Evolutionary conservation across 2,888 invertebrate genomes (phyloP).

Genomic region (Erebia epiphron): DNA sequence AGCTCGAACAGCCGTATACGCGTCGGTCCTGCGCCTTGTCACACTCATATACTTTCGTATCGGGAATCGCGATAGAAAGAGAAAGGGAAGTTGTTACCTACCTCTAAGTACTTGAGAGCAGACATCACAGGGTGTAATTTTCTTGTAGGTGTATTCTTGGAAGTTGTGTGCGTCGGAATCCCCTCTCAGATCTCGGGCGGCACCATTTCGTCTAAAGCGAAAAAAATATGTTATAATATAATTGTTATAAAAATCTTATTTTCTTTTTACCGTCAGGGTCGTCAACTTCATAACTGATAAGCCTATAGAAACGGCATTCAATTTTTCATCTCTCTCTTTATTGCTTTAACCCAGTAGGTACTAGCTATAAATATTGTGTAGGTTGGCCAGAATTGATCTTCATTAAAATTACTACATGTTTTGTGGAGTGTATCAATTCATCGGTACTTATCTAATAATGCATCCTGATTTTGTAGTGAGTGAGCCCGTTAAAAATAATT

Average conservation of each 20-base stretch:
- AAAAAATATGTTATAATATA: conserved; percentile 4
- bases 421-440: no score
- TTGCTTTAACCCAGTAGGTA: neutral
- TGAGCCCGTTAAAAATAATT: no score
- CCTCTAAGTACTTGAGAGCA: conserved; percentile 96
- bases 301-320: neutral
- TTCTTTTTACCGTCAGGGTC: neutral
- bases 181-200: conserved; percentile 84
- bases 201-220: conserved; percentile 87
- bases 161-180: conserved; percentile 92
- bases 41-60: no score
- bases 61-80: neutral
- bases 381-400: no score
- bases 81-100: conserved; percentile 61
- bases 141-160: conserved; percentile 97
- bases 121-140: conserved; percentile 96
- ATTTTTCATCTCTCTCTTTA: neutral
- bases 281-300: conserved; percentile 8
- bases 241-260: neutral
- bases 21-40: no score
- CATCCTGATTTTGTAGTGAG: no score
- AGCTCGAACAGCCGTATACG: no score
- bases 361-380: no score
- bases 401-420: no score
- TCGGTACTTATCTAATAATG: no score